phyloP scores from a whole-genome alignment of 2,113 vertebrate genomes.

The Hippotragus niger region DNA sequence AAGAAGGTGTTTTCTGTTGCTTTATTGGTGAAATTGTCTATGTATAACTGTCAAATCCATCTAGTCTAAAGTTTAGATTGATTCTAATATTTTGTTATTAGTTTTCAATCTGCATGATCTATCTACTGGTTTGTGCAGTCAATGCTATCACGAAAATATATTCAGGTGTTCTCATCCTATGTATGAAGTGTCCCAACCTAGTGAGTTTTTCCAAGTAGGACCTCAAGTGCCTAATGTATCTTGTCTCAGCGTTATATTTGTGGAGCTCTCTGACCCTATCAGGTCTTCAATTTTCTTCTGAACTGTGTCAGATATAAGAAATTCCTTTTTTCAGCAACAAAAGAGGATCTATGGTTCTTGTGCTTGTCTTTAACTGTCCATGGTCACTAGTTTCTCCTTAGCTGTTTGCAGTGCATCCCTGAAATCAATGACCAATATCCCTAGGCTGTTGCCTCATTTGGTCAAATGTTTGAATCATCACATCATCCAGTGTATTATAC shows the following conservation, averaged over 20 bases:
- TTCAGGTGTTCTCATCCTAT: background rate
- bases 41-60: background rate
- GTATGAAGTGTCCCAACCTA: too few relatives aligned
- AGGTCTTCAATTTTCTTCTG: background rate
- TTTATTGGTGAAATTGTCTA: background rate
- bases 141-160: background rate
- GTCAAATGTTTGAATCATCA: too few relatives aligned
- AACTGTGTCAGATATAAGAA: background rate
- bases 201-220: background rate
- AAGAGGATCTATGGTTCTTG: too few relatives aligned
- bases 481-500: rapidly evolving
- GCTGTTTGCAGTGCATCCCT: rapidly evolving
- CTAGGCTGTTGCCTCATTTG: background rate
- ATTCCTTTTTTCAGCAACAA: too few relatives aligned
- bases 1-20: background rate
- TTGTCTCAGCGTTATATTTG: background rate
- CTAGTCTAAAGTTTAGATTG: background rate
- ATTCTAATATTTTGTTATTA: background rate
- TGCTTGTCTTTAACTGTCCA: background rate
- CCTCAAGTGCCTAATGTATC: background rate
- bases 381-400: background rate
- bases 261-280: background rate
- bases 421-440: background rate
- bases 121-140: background rate
- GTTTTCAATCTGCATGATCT: background rate